Evolutionary conservation across 2,113 vertebrate species (phyloP).

Genomic region (Hyla sarda): DNA sequence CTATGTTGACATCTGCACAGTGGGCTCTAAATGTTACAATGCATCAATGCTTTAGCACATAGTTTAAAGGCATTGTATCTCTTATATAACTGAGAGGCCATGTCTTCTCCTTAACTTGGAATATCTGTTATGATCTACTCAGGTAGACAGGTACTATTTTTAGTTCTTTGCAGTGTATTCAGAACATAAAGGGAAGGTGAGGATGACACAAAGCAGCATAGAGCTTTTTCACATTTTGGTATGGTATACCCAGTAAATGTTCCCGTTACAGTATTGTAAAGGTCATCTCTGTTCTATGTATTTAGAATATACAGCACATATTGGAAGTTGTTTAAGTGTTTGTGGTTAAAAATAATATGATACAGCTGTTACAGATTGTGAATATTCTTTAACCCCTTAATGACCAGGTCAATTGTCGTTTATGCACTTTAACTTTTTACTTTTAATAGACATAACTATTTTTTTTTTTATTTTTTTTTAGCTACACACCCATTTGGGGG

Average conservation of each 20-base stretch:
- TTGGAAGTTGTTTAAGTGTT: background rate
- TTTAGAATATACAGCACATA: background rate
- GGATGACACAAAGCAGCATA: background rate
- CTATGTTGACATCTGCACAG: background rate
- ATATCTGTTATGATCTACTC: background rate
- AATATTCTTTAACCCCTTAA: background rate
- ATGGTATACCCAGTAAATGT: background rate
- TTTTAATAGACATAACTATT: too few relatives aligned
- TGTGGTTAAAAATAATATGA: background rate
- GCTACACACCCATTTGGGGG: too few relatives aligned
- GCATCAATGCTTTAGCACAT: background rate
- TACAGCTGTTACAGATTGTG: background rate
- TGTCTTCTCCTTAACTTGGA: background rate
- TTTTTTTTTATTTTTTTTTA: too few relatives aligned
- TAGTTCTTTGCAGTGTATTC: background rate
- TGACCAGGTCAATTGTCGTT: too few relatives aligned
- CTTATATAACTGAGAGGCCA: background rate
- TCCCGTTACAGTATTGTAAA: background rate
- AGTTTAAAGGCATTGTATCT: background rate
- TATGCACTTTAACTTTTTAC: too few relatives aligned
- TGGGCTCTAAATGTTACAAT: background rate
- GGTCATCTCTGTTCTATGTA: background rate
- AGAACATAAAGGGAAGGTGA: background rate
- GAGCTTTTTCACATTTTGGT: background rate
- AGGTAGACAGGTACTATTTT: slow-evolving; percentile 5